Base-by-base conservation (phyloP, 64 coral and sea anemone genomes). In the Hydrozoanthus tunicans region DNA sequence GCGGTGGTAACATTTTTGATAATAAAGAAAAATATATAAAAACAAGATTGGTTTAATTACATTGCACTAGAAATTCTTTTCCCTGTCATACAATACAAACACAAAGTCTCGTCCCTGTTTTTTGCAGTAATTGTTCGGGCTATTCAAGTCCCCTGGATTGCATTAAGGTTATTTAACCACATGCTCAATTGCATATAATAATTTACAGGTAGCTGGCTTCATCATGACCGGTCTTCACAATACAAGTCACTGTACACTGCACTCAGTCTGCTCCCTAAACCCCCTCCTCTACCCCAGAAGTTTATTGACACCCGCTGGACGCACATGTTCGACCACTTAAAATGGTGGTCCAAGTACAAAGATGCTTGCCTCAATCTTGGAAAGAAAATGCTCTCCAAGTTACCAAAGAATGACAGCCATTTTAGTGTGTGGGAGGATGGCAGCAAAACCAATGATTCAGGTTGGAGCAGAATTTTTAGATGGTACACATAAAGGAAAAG, bases 341-440 rank as follows among this genome's bases (percentile, higher is more conserved):
- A 70, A 24, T 70, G 67, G 67, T 70, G 67, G 67, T 70, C 67
- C 67, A 70, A 70, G 67, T 70, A 70, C 67, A 70, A 70, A 70
- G 67, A 70, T 70, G 67, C n/a, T 14, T 70, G 15, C 67, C 10
- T 70, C 67, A 70, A 20, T 70, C 67, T 70, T 26, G 67, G 67
- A 70, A 70, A 70, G 67, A 14, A 20, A 14, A 70, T 70, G 67
- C 67, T 70, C 24, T 70, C 67, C 17, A 70, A 70, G n/a, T 20
- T 6, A 20, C 67, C 77, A 7, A 59, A 59, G 77, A 56, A 13
- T 54, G 57, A 59, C n/a, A 59, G 68, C 25, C 68, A 70, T 70
- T 70, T 70, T 70, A 6, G 17, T 23, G 17, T 25, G 7, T 25
- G 68, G 68, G 17, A 70, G 25, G 68, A 70, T 70, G 68, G 68